phyloP scores from a whole-genome alignment of 2,797 vertebrate genomes.

The Enteromius paludinosus region DNA sequence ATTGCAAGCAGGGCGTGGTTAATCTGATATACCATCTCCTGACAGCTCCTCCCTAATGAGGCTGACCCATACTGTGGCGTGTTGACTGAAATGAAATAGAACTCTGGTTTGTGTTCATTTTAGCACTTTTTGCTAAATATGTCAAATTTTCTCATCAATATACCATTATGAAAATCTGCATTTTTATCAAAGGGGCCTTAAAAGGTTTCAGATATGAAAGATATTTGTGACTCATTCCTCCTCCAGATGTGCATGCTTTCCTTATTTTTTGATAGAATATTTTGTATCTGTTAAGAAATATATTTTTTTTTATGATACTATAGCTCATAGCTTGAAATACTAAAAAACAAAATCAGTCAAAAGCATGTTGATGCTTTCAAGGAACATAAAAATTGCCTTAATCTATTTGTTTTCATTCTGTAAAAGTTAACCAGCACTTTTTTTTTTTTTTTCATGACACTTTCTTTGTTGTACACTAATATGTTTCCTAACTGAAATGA shows the following conservation, averaged over 20 bases:
- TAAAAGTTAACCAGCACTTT: neutral
- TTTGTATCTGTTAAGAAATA: neutral
- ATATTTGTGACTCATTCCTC: neutral
- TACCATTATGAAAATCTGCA: neutral
- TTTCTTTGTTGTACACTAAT: neutral
- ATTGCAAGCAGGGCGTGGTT: no score
- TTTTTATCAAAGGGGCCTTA: neutral
- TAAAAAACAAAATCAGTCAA: neutral
- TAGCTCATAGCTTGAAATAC: neutral
- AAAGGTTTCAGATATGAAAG: neutral
- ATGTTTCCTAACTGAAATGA: neutral
- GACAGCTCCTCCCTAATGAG: neutral
- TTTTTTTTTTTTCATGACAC: neutral
- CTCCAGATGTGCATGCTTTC: neutral
- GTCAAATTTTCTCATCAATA: neutral
- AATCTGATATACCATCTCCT: constrained; percentile 3
- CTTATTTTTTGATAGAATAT: neutral
- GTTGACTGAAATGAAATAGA: neutral
- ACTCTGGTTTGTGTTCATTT: neutral
- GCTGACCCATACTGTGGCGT: constrained; percentile 5
- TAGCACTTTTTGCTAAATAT: neutral
- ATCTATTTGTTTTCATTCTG: neutral
- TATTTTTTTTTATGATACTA: neutral
- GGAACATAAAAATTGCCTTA: neutral
- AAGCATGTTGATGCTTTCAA: neutral